These are phyloP conservation scores for Triops cancriformis DNA, from an alignment of 1,140 invertebrate species.

Conservation along the genomic window DNA sequence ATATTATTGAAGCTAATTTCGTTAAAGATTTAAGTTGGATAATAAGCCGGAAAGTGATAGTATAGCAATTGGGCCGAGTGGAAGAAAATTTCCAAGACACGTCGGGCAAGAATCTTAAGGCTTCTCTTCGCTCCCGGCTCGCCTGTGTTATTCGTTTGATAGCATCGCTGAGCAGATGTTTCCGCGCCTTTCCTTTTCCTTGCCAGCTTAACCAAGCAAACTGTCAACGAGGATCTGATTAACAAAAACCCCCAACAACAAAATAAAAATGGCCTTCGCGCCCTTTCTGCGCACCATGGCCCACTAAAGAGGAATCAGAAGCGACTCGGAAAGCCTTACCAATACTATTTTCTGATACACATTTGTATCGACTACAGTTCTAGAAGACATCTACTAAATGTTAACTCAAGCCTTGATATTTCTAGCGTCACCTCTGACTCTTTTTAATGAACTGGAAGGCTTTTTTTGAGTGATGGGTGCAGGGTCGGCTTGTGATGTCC, in stretches of 20 bases:
- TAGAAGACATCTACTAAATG: too few species aligned
- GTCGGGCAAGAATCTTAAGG: background rate
- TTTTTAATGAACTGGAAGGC: background rate
- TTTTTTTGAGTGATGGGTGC: background rate
- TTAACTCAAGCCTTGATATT: background rate
- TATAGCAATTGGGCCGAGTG: background rate
- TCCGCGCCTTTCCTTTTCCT: slow-evolving; percentile 8
- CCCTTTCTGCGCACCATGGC: background rate
- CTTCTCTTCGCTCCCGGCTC: background rate
- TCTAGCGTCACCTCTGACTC: background rate
- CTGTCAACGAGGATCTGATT: slow-evolving; percentile 9
- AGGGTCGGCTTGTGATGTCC: slow-evolving; percentile 8
- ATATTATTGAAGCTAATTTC: background rate
- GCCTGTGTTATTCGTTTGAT: slow-evolving; percentile 10
- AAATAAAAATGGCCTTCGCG: background rate
- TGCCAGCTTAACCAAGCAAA: slow-evolving; percentile 13
- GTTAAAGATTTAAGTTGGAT: background rate
- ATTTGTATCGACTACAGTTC: background rate
- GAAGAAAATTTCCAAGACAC: background rate
- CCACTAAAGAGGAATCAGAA: background rate
- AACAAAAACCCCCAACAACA: slow-evolving; percentile 2
- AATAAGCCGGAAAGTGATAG: background rate
- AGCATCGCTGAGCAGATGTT: slow-evolving; percentile 12
- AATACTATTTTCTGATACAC: too few species aligned
- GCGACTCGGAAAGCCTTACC: background rate